Evolutionary conservation across 2,888 invertebrate species (phyloP).

Genomic region (Leptinotarsa peninsularis): DNA sequence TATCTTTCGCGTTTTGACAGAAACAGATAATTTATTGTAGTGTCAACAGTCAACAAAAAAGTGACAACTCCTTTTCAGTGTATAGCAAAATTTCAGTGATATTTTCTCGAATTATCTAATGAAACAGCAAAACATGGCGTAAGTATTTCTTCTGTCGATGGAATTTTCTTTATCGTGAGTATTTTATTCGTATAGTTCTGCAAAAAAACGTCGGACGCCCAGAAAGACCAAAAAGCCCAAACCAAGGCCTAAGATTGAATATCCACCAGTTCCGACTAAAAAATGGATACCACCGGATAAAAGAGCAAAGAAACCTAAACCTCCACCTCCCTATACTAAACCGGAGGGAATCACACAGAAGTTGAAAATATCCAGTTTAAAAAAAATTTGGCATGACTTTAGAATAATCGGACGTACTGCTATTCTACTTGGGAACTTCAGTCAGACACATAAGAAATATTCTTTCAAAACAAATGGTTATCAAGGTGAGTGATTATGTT

Average conservation of each 20-base stretch:
- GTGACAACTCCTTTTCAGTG: constrained; percentile 1
- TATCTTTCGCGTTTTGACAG: constrained; percentile 8
- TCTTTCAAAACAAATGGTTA: constrained; percentile 56
- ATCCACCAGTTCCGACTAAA: constrained; percentile 60
- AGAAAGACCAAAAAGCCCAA: constrained; percentile 48
- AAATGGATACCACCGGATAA: constrained; percentile 63
- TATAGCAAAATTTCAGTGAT: constrained; percentile 36
- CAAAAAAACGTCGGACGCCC: constrained; percentile 36
- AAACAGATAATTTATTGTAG: background rate
- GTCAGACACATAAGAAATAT: constrained; percentile 58
- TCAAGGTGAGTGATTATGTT: constrained; percentile 56
- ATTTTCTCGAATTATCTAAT: constrained; percentile 16
- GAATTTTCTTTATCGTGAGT: background rate
- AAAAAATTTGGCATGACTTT: constrained; percentile 61
- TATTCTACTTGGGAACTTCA: constrained; percentile 57
- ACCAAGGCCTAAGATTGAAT: constrained; percentile 54
- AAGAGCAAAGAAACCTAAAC: constrained; percentile 48
- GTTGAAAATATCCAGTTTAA: constrained; percentile 56
- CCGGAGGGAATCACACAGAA: constrained; percentile 57
- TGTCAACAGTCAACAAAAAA: constrained; percentile 8
- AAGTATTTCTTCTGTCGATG: constrained; percentile 1
- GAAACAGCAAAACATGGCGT: constrained; percentile 32
- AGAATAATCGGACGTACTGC: constrained; percentile 51
- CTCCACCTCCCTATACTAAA: constrained; percentile 53
- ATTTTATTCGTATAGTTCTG: constrained; percentile 23